Conservation (phyloP, 2,888 invertebrate species). For the Eupithecia inturbata region DNA sequence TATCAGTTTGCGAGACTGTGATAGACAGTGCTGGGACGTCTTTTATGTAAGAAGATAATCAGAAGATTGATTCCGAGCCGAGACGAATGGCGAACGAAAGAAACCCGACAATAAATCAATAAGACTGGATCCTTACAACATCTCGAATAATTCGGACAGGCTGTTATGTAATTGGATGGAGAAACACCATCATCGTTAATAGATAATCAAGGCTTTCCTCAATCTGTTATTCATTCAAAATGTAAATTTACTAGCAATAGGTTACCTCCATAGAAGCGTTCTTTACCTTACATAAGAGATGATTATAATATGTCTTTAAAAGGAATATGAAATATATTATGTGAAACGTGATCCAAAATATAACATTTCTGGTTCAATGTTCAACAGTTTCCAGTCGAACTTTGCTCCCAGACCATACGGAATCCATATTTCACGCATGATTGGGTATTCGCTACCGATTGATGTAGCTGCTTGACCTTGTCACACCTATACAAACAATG, state of each 20-base stretch:
- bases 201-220: neutral
- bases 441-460: constrained; percentile 55
- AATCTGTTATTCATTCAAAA: neutral
- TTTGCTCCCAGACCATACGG: constrained; percentile 17
- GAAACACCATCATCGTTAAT: constrained; percentile 10
- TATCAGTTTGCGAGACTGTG: constrained; percentile 39
- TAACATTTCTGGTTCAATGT: neutral
- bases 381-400: constrained; percentile 6
- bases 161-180: constrained; percentile 22
- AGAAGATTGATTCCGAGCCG: constrained; percentile 45
- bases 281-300: neutral
- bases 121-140: constrained; percentile 32
- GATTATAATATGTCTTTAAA: neutral
- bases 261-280: neutral
- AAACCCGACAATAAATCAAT: constrained; percentile 43
- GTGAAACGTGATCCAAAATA: neutral
- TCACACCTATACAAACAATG: constrained; percentile 56
- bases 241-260: neutral
- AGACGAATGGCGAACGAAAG: constrained; percentile 43
- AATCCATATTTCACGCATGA: constrained; percentile 46
- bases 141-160: constrained; percentile 24
- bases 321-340: neutral
- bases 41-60: constrained; percentile 47
- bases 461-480: constrained; percentile 66
- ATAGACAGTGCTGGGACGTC: constrained; percentile 41